Evolutionary conservation across 1,140 invertebrate species (phyloP).

Genomic region (Drosophila melanogaster): DNA sequence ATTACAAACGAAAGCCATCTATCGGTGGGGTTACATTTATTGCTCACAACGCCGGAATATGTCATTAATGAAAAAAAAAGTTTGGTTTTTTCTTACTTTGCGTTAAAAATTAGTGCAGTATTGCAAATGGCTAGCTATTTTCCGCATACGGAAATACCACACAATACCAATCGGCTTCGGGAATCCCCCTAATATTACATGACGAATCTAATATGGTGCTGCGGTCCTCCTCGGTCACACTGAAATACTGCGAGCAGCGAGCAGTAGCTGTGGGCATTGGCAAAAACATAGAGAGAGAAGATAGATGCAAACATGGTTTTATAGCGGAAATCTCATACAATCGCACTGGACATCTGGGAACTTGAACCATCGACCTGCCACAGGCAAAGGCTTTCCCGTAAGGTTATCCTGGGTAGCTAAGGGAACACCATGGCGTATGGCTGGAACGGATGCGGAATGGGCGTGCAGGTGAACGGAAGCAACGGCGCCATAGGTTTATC

Average conservation of each 20-base stretch:
- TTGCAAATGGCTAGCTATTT: too few relatives aligned
- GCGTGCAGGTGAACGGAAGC: constrained; percentile 30
- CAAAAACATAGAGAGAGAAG: constrained; percentile 9
- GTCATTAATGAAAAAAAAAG: too few relatives aligned
- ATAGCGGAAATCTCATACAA: constrained; percentile 30
- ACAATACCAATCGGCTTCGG: neutral
- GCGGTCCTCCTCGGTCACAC: neutral
- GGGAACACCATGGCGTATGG: constrained; percentile 53
- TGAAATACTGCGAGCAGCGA: constrained; percentile 9
- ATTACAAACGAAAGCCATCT: too few relatives aligned
- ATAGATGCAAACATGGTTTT: constrained; percentile 45
- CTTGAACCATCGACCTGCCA: constrained; percentile 3
- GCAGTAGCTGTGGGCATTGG: neutral
- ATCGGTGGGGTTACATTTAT: too few relatives aligned
- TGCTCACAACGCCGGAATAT: too few relatives aligned
- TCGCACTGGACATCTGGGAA: constrained; percentile 3
- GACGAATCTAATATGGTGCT: neutral
- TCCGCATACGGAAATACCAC: neutral
- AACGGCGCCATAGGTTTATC: constrained; percentile 12
- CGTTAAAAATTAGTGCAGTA: too few relatives aligned
- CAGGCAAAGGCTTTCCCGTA: constrained; percentile 10
- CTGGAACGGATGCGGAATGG: constrained; percentile 43
- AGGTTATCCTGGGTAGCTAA: constrained; percentile 6
- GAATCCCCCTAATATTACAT: neutral
- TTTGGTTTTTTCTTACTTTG: too few relatives aligned